Percentiles rank a stretch among this genome's conserved stretches.
These are phyloP conservation scores for Corythoichthys intestinalis DNA, from an alignment of 2,113 vertebrate genomes.

Conservation along the genomic window DNA sequence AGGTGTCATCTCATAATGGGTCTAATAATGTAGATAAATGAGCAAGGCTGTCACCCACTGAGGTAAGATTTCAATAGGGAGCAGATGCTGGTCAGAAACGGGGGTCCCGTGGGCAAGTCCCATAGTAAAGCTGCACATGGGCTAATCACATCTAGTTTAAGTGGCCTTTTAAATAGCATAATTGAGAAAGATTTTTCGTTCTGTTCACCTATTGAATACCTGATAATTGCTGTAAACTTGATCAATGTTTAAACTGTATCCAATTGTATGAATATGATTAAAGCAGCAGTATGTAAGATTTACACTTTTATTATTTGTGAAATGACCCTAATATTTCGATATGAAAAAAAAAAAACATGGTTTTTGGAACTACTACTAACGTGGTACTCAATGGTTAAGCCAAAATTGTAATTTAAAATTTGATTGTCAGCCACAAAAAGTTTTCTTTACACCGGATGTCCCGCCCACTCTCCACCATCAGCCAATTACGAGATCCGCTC, in stretches of 20 bases:
- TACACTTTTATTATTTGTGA: too few relatives aligned
- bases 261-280: background rate
- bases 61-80: constrained; percentile 35
- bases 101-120: constrained; percentile 46
- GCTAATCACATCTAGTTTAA: constrained; percentile 37
- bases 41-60: constrained; percentile 5
- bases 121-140: constrained; percentile 40
- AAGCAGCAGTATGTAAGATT: too few relatives aligned
- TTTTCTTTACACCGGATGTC: too few relatives aligned
- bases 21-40: constrained; percentile 53
- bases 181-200: constrained; percentile 23
- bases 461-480: too few relatives aligned
- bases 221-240: background rate
- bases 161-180: constrained; percentile 51
- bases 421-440: too few relatives aligned
- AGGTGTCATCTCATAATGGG: constrained; percentile 27
- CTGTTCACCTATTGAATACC: background rate
- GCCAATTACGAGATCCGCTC: too few relatives aligned
- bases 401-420: too few relatives aligned
- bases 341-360: too few relatives aligned
- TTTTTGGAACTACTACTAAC: too few relatives aligned
- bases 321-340: too few relatives aligned
- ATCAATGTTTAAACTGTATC: background rate
- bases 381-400: too few relatives aligned
- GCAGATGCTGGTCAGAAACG: constrained; percentile 54